phyloP scores from a whole-genome alignment of 2,888 invertebrate genomes.

The Euplagia quadripunctaria region DNA sequence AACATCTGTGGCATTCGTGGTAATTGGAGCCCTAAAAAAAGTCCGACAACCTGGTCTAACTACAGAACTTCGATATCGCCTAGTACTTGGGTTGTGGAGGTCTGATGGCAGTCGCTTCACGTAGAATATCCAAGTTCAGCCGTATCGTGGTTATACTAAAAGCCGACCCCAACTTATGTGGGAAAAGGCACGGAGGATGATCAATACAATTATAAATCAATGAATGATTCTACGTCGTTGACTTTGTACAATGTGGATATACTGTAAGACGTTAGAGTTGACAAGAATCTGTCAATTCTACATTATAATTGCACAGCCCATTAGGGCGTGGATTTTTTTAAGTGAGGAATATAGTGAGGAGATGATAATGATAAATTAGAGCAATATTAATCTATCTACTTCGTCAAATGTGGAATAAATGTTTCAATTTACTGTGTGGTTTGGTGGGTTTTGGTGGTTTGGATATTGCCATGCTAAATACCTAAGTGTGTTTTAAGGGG shows the following conservation, averaged over 20 bases:
- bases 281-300: neutral
- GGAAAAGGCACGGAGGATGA: too few relatives aligned
- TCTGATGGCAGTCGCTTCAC: too few relatives aligned
- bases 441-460: too few relatives aligned
- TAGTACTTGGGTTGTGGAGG: too few relatives aligned
- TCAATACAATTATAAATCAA: neutral
- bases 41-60: too few relatives aligned
- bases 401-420: neutral
- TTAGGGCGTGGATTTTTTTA: neutral
- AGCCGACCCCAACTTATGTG: too few relatives aligned
- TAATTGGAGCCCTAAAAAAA: too few relatives aligned
- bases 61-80: too few relatives aligned
- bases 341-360: neutral
- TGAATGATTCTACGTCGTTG: neutral
- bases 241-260: neutral
- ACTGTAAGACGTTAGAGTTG: neutral
- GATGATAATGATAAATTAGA: neutral
- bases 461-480: neutral
- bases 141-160: too few relatives aligned
- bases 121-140: too few relatives aligned
- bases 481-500: neutral
- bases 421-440: neutral
- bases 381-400: neutral
- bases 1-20: too few relatives aligned
- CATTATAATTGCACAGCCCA: neutral